phyloP scores from a whole-genome alignment of 2,797 vertebrate genomes.

The Enteromius viviparus region DNA sequence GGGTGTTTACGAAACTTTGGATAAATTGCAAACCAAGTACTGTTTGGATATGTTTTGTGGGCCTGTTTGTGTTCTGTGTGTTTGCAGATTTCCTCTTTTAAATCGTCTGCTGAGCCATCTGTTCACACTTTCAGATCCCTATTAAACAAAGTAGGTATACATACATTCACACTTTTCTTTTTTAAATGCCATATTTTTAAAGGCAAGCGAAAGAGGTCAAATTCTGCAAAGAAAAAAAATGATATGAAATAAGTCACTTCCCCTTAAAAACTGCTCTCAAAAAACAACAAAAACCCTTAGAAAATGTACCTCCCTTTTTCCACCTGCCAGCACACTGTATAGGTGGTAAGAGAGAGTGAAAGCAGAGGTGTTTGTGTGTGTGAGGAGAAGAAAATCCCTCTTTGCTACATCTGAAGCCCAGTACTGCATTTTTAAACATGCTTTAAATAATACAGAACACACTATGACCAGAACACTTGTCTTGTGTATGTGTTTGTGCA shows the following conservation, averaged over 20 bases:
- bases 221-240: neutral
- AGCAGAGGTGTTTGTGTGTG: slow-evolving; percentile 14
- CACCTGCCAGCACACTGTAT: slow-evolving; percentile 24
- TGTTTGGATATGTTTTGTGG: neutral
- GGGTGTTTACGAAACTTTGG: neutral
- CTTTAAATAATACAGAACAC: slow-evolving; percentile 78
- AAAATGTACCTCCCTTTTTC: neutral
- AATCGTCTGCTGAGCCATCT: slow-evolving; percentile 33
- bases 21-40: neutral
- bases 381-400: slow-evolving; percentile 44
- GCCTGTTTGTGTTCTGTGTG: neutral
- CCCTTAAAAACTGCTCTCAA: neutral
- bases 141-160: slow-evolving; percentile 30
- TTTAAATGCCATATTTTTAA: neutral
- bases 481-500: slow-evolving; percentile 38
- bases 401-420: slow-evolving; percentile 73
- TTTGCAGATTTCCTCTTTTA: slow-evolving; percentile 29
- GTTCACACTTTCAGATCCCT: slow-evolving; percentile 34
- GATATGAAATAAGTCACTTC: slow-evolving; percentile 26
- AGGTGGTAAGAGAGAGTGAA: slow-evolving; percentile 6
- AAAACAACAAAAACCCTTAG: neutral
- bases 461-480: slow-evolving; percentile 55
- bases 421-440: slow-evolving; percentile 81
- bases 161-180: neutral
- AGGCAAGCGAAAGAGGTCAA: neutral